Evolutionary conservation across 2,888 invertebrate genomes (phyloP), one percentile per base, ranked within the genome.

Genomic region (Heliothis peltigera): DNA sequence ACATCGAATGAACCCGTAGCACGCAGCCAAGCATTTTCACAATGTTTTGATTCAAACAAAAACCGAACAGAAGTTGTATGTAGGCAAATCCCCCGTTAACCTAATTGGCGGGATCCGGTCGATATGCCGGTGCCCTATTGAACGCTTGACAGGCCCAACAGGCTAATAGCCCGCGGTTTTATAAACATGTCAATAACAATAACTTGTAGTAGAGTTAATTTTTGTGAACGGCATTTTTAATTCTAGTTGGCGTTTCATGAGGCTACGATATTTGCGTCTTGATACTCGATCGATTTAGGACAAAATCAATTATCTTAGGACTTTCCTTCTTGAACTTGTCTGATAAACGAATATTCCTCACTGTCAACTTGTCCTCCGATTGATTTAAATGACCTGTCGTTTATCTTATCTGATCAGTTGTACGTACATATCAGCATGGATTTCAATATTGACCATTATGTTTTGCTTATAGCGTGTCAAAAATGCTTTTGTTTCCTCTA

Each of bases 81-180:
- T 57, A 59, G 57, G 32, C 66, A 49, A 77, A 59, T 60, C 77
- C 73, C 57, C 58, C 17, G 66, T 42, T 77, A 66, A 59, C 67
- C 56, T 59, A 77, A 74, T 77, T 66, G 78, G 49, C 48, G 35
- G 6, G 49, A 77, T 74, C 73, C 73, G 74, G 58, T 58, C 66
- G 67, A 73, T 56, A 52, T 18, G 46, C 15, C 25, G 21, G 48
- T 43, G 58, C 62, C 66, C 66, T 66, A 73, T 77, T 66, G 52
- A 72, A 66, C 46, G 25, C 19, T 1, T 47, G 49, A 53, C 77
- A 47, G 39, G 7, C 42, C 44, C 44, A 55, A 52, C 49, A 12
- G 42, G 55, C 43, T 62, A 22, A 48, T 48, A 61, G 42, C 21
- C 53, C 35, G 19, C 28, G 46, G 35, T 46, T 56, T 60, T 55